Conservation (phyloP, 2,888 invertebrate species). For the Spodoptera littoralis region DNA sequence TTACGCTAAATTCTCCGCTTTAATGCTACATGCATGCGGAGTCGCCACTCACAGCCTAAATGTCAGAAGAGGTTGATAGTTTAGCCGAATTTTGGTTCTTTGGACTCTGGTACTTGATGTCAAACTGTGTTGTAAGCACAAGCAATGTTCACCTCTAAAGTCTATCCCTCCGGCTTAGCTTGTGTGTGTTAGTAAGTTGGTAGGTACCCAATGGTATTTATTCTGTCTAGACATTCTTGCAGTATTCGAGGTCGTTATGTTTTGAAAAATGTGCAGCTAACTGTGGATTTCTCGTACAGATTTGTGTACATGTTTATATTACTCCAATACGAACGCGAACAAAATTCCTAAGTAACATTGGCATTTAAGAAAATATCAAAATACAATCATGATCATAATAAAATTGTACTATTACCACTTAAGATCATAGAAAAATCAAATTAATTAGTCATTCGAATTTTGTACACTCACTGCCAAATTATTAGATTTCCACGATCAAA, state of each 20-base stretch:
- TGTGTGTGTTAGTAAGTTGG: constrained; percentile 73
- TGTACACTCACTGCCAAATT: constrained; percentile 41
- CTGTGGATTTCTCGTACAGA: constrained; percentile 35
- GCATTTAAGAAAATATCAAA: constrained; percentile 18
- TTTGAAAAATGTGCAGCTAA: constrained; percentile 39
- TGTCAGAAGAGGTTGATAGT: constrained; percentile 8
- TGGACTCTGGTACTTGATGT: constrained; percentile 79
- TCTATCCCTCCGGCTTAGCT: constrained; percentile 79
- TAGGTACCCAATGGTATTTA: constrained; percentile 63
- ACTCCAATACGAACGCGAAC: constrained; percentile 30
- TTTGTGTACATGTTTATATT: constrained; percentile 37
- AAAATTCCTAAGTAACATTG: constrained; percentile 35
- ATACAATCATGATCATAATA: constrained; percentile 5
- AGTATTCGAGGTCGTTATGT: constrained; percentile 64
- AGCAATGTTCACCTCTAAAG: constrained; percentile 74
- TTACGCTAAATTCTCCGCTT: constrained; percentile 32
- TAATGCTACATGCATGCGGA: constrained; percentile 12
- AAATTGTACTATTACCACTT: constrained; percentile 13
- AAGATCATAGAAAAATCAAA: constrained; percentile 21
- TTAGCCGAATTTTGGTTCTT: constrained; percentile 65
- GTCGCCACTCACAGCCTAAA: constrained; percentile 18
- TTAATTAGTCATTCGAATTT: constrained; percentile 38
- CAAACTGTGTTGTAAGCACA: constrained; percentile 76
- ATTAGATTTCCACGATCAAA: constrained; percentile 32
- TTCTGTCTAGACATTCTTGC: constrained; percentile 66